Conservation (phyloP, 2,113 vertebrate genomes). For the Campylorhamphus procurvoides region DNA sequence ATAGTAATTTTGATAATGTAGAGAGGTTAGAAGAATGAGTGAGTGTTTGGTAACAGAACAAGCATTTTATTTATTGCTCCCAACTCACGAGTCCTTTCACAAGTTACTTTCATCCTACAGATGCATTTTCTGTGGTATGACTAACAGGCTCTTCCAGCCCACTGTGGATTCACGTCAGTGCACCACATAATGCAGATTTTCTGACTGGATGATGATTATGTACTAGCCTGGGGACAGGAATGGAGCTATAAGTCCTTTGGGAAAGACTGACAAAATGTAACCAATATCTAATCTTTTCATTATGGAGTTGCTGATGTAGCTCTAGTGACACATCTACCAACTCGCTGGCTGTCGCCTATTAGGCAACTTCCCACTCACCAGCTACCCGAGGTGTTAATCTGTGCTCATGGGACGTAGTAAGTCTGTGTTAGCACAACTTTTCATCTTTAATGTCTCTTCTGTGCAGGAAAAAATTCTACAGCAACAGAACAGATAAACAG, state of each 20-base stretch:
- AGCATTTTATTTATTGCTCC: neutral
- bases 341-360: neutral
- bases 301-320: neutral
- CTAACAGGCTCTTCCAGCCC: neutral
- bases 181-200: neutral
- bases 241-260: neutral
- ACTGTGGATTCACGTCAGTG: neutral
- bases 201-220: neutral
- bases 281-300: neutral
- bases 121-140: neutral
- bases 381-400: neutral
- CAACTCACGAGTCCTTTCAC: neutral
- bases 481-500: neutral
- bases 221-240: neutral
- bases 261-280: neutral
- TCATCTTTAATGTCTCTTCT: neutral
- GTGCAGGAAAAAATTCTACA: too few species aligned
- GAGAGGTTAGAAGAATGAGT: neutral
- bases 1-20: neutral
- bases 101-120: neutral
- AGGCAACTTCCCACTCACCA: neutral
- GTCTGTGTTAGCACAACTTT: neutral
- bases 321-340: neutral
- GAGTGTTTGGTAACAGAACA: neutral
- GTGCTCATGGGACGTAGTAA: neutral